Conservation (phyloP, 1,140 invertebrate genomes). For the Neodiprion virginianus region DNA sequence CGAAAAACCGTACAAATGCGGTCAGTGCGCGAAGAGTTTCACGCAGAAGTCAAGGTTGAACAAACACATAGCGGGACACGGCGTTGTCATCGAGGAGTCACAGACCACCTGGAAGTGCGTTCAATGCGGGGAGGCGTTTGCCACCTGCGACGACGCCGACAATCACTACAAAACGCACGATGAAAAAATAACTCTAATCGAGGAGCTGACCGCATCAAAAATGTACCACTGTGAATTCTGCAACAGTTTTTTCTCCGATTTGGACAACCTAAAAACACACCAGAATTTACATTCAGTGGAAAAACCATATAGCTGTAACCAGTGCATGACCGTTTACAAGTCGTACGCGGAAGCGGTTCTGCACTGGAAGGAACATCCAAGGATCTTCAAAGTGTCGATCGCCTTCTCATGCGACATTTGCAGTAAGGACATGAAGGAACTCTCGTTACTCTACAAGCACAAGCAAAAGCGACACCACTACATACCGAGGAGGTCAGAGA, state of each 20-base stretch:
- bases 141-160: constrained; percentile 31
- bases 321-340: constrained; percentile 59
- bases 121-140: constrained; percentile 37
- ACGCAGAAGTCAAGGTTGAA: constrained; percentile 45
- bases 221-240: constrained; percentile 68
- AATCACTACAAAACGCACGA: constrained; percentile 36
- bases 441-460: constrained; percentile 49
- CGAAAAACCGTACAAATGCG: constrained; percentile 85
- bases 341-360: constrained; percentile 59
- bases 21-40: constrained; percentile 72
- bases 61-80: constrained; percentile 40
- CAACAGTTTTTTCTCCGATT: constrained; percentile 62
- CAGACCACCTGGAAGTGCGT: constrained; percentile 45
- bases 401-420: constrained; percentile 43
- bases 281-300: constrained; percentile 59
- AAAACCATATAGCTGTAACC: constrained; percentile 64
- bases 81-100: constrained; percentile 37
- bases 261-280: constrained; percentile 57
- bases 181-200: constrained; percentile 35
- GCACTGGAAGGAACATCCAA: constrained; percentile 63
- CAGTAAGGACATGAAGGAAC: constrained; percentile 40
- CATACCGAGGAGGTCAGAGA: constrained; percentile 39
- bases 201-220: constrained; percentile 39
- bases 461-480: constrained; percentile 49
- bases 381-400: constrained; percentile 37